Base-by-base conservation (phyloP, 2,113 vertebrate genomes). In the Peromyscus maniculatus region DNA sequence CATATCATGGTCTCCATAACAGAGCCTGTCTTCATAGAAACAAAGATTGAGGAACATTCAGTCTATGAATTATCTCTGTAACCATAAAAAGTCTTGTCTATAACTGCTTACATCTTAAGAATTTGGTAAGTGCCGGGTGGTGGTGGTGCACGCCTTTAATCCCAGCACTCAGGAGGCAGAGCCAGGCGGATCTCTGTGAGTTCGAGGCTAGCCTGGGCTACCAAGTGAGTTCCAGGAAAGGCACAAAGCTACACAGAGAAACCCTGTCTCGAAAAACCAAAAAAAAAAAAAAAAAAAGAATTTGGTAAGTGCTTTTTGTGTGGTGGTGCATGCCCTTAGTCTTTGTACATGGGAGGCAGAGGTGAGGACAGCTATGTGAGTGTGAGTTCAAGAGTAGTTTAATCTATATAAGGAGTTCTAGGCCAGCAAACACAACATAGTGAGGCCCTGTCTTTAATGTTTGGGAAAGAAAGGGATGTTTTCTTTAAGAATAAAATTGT, bases 21-120 rank as follows among this genome's bases (percentile, higher is more conserved):
- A 62, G 36, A 78, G 31, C 24, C 12, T 80, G 9, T 92, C 11
- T 78, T 87, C n/a, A 67, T 78, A 72, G 72, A 94, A 83, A 13
- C 21, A 93, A 55, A 84, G 28, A 91, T 91, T 90, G 78, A 90
- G 24, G 74, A 93, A 74, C 0, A 8, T 10, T 69, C 17, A 67
- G 2, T 94, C 31, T 93, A 79, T 83, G 33, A 62, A 80, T 87
- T 89, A 90, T 86, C 36, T 86, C 59, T 92, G 19, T 75, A 22
- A 64, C 90, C 4, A 82, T 96, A 52, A 93, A 52, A 95, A 43
- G 9, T 39, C 8, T 26, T 62, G 9, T 88, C 39, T 10, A 49
- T 55, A 33, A 19, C 71, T 91, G 13, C 22, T 93, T 96, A 83
- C 26, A 87, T 90, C 86, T 78, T 95, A 89, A 91, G 12, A 69